Percentiles rank a stretch among this genome's conserved stretches.
phyloP scores from a whole-genome alignment of 2,888 invertebrate genomes.

The Sceliomorpha sp. region DNA sequence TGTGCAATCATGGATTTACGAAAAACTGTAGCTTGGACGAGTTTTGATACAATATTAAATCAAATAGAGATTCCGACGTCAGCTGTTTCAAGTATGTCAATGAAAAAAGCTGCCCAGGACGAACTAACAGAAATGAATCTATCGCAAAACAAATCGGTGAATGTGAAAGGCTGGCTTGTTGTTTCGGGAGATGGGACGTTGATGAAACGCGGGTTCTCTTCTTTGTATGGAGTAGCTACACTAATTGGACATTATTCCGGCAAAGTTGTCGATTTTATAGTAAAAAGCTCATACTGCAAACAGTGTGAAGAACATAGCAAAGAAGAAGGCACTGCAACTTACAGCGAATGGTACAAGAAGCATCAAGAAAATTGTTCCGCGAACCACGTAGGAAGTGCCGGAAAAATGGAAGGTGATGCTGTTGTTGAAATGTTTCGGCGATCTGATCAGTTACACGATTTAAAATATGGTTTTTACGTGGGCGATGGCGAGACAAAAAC shows the following conservation, averaged over 20 bases:
- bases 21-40: conserved; percentile 11
- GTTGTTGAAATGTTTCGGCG: conserved; percentile 19
- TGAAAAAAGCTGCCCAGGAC: conserved; percentile 20
- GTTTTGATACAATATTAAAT: conserved; percentile 17
- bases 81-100: conserved; percentile 15
- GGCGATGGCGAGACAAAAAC: conserved; percentile 30
- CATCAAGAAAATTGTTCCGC: conserved; percentile 16
- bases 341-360: conserved; percentile 12
- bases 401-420: conserved; percentile 23
- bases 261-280: conserved; percentile 35
- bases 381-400: conserved; percentile 23
- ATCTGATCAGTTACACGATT: conserved; percentile 16
- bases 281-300: conserved; percentile 27
- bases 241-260: conserved; percentile 29
- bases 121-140: conserved; percentile 19
- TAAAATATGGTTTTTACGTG: conserved; percentile 28
- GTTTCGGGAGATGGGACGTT: conserved; percentile 19
- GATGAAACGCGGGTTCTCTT: conserved; percentile 29
- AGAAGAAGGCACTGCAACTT: conserved; percentile 11
- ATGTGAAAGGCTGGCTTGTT: conserved; percentile 12
- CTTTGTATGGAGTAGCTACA: conserved; percentile 18
- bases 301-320: conserved; percentile 17
- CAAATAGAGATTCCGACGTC: conserved; percentile 17
- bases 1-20: conserved; percentile 21
- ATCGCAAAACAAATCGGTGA: conserved; percentile 10